A percentile compares a stretch with the other conserved stretches of the same genome.
phyloP scores from a whole-genome alignment of 1,140 invertebrate species.

The Conus betulinus region DNA sequence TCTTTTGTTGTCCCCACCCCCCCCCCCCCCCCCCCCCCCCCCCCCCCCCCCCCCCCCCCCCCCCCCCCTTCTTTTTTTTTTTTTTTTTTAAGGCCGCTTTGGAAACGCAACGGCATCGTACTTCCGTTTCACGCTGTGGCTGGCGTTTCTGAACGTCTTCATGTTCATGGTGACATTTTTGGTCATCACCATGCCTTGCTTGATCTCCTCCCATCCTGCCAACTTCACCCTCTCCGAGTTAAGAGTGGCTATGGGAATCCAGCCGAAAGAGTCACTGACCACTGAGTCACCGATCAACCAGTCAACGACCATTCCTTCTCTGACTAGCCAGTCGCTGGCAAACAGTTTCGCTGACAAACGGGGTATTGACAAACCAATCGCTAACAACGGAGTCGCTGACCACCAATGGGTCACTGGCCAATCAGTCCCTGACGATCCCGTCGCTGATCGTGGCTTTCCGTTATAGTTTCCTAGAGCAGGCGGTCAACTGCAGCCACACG shows the following conservation, averaged over 20 bases:
- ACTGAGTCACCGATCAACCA: no score
- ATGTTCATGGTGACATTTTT: conserved; percentile 74
- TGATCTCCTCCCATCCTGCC: conserved; percentile 16
- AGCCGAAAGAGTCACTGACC: background rate
- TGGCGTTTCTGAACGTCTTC: conserved; percentile 82
- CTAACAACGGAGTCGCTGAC: no score
- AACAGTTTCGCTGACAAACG: background rate
- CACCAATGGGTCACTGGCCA: background rate
- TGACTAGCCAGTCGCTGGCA: background rate
- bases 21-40: no score
- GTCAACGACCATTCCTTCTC: background rate
- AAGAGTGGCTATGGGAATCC: background rate
- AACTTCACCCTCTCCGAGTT: background rate
- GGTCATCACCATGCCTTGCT: conserved; percentile 55
- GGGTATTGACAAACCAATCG: no score
- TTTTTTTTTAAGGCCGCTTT: conserved; percentile 81
- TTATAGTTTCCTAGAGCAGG: conserved; percentile 12
- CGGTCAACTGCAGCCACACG: conserved; percentile 45
- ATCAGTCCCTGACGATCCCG: background rate
- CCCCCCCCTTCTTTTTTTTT: background rate
- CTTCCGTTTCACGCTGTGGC: conserved; percentile 84
- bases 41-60: no score
- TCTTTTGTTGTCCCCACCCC: no score
- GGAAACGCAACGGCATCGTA: conserved; percentile 85
- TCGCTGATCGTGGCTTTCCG: background rate